Evolutionary conservation across 2,113 vertebrate species (phyloP).

Genomic region (Emydocephalus ijimae): DNA sequence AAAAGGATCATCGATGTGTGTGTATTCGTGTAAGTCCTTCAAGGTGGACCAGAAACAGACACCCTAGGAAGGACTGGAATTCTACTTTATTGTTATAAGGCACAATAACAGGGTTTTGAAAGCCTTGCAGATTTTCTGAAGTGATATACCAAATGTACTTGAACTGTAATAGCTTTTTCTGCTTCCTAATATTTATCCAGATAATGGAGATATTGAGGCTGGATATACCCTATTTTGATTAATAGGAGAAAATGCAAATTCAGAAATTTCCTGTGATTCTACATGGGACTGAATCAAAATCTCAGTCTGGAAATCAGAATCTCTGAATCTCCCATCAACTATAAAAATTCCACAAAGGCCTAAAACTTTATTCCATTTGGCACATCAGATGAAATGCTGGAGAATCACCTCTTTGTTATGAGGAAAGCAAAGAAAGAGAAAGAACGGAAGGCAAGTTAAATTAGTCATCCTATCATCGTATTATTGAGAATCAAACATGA

Average conservation of each 20-base stretch:
- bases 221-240: not conserved
- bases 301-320: not conserved
- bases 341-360: not conserved
- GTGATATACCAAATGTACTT: not conserved
- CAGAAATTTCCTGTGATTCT: not conserved
- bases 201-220: not conserved
- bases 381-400: not conserved
- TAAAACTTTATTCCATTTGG: not conserved
- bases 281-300: not conserved
- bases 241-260: not conserved
- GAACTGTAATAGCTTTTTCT: not conserved
- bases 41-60: not conserved
- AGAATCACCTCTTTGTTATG: not conserved
- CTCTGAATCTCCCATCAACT: not conserved
- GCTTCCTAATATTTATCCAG: not conserved
- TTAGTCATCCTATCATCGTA: too few relatives aligned
- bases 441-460: not conserved
- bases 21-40: not conserved
- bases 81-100: not conserved
- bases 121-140: not conserved
- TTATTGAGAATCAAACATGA: not conserved
- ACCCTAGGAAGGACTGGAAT: not conserved
- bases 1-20: not conserved
- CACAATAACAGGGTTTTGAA: not conserved
- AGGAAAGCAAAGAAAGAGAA: not conserved